phyloP scores from a whole-genome alignment of 2,888 invertebrate species.

The Andrena bicolor region DNA sequence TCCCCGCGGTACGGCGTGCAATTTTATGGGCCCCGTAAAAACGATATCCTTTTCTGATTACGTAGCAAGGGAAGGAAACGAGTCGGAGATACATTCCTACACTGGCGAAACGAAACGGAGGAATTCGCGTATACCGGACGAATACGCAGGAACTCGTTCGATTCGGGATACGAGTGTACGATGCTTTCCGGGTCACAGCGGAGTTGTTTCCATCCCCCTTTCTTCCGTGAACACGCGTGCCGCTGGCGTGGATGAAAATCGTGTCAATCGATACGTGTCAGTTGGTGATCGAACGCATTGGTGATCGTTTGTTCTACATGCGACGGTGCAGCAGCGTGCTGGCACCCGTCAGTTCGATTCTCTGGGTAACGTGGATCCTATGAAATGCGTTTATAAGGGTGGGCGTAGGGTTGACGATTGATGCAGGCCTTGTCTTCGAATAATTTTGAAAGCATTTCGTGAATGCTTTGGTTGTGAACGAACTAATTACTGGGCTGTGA shows the following conservation, averaged over 20 bases:
- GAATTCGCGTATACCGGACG: conserved; percentile 26
- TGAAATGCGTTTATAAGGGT: not conserved
- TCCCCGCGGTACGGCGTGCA: not conserved
- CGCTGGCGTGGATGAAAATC: conserved; percentile 20
- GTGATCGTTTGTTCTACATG: conserved; percentile 9
- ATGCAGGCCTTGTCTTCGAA: not conserved
- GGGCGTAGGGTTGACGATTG: not conserved
- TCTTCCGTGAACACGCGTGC: conserved; percentile 1
- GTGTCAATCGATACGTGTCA: conserved; percentile 38
- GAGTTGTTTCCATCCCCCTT: conserved; percentile 39
- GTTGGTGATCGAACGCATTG: not conserved
- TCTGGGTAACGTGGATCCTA: not conserved
- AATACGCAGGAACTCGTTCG: conserved; percentile 14
- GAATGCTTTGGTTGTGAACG: not conserved
- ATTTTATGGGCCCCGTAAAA: conserved; percentile 37
- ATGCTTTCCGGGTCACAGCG: conserved; percentile 34
- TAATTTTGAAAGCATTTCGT: not conserved
- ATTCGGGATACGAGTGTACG: not conserved
- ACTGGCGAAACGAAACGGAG: not conserved
- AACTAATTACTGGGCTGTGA: not conserved
- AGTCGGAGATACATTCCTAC: not conserved
- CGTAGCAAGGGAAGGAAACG: not conserved
- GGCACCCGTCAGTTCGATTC: not conserved
- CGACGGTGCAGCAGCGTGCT: not conserved
- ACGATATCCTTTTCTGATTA: not conserved